phyloP scores from a whole-genome alignment of 2,797 vertebrate species.

The Microcaecilia unicolor region DNA sequence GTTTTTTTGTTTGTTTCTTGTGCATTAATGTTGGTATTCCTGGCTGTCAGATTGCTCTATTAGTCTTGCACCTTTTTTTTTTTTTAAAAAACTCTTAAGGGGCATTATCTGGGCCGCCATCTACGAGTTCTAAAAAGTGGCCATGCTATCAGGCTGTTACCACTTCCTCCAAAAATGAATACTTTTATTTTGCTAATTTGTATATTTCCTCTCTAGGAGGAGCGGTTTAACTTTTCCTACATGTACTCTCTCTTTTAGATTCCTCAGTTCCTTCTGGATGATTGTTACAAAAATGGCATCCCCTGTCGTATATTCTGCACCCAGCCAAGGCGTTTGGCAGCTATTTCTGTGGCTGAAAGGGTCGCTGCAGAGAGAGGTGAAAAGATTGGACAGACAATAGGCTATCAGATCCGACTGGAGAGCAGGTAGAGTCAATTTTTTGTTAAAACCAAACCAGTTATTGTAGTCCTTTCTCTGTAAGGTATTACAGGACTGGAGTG shows the following conservation, averaged over 20 bases:
- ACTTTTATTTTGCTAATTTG: neutral
- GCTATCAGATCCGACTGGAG: constrained; percentile 89
- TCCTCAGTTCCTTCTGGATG: constrained; percentile 90
- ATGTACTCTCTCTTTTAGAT: constrained; percentile 59
- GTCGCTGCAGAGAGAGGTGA: constrained; percentile 89
- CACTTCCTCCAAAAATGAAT: too few relatives aligned
- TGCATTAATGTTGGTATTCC: too few relatives aligned
- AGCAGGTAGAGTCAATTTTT: constrained; percentile 66
- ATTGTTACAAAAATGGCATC: constrained; percentile 62
- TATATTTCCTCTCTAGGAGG: neutral
- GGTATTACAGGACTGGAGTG: too few relatives aligned
- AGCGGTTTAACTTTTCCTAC: neutral
- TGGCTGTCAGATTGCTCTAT: too few relatives aligned
- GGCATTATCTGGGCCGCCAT: too few relatives aligned
- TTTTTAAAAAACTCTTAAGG: too few relatives aligned
- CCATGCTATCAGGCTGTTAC: too few relatives aligned
- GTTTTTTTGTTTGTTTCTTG: too few relatives aligned
- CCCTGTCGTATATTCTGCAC: constrained; percentile 90
- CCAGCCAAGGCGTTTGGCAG: constrained; percentile 82
- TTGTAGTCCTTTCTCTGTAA: too few relatives aligned
- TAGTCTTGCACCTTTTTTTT: too few relatives aligned
- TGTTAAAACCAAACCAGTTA: too few relatives aligned
- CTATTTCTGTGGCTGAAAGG: constrained; percentile 85
- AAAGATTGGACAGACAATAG: constrained; percentile 81
- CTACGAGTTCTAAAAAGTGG: too few relatives aligned